Evolutionary conservation across 2,113 vertebrate species (phyloP).

Genomic region (Acanthisitta chloris): DNA sequence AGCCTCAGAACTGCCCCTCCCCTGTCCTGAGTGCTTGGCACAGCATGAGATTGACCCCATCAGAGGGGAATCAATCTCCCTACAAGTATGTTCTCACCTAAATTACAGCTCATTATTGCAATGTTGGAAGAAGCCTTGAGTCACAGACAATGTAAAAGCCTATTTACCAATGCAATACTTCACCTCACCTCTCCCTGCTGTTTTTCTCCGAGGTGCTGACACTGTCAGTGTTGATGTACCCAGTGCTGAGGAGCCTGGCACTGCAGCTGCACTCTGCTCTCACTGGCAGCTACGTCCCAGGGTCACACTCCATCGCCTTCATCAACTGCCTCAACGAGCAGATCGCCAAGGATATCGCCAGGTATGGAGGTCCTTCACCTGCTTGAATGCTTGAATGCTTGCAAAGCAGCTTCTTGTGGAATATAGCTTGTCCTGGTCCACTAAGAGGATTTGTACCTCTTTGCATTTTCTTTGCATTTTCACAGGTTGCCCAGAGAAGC

Average conservation of each 20-base stretch:
- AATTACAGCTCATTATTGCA: background rate
- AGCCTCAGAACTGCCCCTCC: background rate
- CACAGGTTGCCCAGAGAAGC: background rate
- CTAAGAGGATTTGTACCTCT: background rate
- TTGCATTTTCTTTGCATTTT: background rate
- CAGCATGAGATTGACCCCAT: accelerated
- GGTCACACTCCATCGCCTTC: slow-evolving; percentile 81
- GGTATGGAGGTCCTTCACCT: slow-evolving; percentile 55
- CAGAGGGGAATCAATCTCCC: background rate
- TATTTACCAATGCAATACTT: accelerated
- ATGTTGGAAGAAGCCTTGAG: background rate
- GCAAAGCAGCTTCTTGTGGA: background rate
- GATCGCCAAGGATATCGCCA: slow-evolving; percentile 83
- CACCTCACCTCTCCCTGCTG: background rate
- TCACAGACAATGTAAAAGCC: accelerated
- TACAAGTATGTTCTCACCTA: background rate
- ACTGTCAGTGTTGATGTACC: slow-evolving; percentile 72
- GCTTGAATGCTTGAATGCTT: background rate
- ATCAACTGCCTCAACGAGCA: slow-evolving; percentile 86
- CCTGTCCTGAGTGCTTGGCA: background rate
- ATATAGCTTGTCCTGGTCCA: background rate
- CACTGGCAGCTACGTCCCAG: slow-evolving; percentile 77
- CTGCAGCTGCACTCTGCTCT: slow-evolving; percentile 71
- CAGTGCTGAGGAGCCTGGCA: slow-evolving; percentile 70
- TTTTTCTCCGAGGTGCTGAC: slow-evolving; percentile 29